A percentile compares a stretch with the other conserved stretches of the same genome.
phyloP scores from a whole-genome alignment of 2,797 vertebrate species.

The Limosa lapponica region DNA sequence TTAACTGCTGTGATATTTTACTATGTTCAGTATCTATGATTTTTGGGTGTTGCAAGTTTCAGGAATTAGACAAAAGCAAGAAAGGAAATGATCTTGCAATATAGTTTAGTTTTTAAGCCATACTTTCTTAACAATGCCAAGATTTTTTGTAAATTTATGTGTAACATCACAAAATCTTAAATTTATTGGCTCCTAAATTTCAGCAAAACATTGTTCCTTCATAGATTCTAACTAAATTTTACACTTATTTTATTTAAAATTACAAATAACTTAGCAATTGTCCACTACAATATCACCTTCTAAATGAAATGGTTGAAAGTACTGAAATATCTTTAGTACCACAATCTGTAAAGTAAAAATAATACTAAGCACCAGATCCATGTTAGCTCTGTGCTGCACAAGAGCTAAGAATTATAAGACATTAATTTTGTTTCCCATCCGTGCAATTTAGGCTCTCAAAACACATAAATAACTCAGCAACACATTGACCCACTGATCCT shows the following conservation, averaged over 20 bases:
- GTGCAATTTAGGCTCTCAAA: background rate
- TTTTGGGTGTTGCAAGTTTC: background rate
- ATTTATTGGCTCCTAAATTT: background rate
- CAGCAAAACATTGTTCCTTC: background rate
- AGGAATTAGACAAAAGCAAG: background rate
- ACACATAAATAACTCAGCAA: background rate
- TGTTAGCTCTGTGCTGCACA: background rate
- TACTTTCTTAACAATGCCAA: background rate
- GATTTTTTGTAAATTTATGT: background rate
- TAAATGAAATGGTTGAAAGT: background rate
- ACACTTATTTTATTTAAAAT: background rate
- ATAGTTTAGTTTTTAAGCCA: background rate
- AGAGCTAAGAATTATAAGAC: background rate
- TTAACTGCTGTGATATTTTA: background rate
- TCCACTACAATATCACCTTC: background rate
- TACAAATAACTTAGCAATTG: background rate
- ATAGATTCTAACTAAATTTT: background rate
- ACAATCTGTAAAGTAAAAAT: background rate
- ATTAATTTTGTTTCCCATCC: background rate
- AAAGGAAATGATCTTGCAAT: background rate
- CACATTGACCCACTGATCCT: background rate
- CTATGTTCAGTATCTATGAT: background rate
- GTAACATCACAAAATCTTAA: background rate
- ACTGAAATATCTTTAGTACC: background rate
- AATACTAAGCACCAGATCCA: background rate